Conservation (phyloP, 2,113 vertebrate genomes). For the Xenotilapia caudafasciata region DNA sequence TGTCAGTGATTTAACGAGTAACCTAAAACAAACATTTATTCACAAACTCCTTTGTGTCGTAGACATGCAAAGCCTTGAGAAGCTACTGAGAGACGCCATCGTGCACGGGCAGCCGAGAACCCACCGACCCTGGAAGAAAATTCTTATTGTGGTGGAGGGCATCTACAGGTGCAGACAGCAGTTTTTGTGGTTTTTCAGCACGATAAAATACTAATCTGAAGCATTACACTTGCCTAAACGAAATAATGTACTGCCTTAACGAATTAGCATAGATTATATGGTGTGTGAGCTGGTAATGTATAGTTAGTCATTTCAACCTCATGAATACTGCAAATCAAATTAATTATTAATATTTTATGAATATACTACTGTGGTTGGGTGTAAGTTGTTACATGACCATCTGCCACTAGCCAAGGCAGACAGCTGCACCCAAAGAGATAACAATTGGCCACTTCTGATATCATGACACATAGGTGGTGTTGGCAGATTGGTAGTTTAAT, state of each 20-base stretch:
- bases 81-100: conserved; percentile 92
- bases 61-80: conserved; percentile 99
- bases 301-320: not conserved
- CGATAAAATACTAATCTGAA: not conserved
- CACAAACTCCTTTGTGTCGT: not conserved
- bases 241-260: not conserved
- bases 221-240: not conserved
- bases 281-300: not conserved
- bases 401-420: not conserved
- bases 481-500: not conserved
- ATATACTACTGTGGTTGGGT: not conserved
- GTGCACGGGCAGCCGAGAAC: conserved; percentile 93
- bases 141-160: conserved; percentile 94
- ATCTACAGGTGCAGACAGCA: conserved; percentile 85
- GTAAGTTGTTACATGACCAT: not conserved
- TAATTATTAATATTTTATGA: not conserved
- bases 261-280: not conserved
- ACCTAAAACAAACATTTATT: not conserved
- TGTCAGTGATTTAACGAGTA: not conserved
- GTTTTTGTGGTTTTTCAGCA: not conserved
- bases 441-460: not conserved
- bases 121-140: conserved; percentile 96
- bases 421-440: not conserved
- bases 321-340: not conserved
- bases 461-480: not conserved